Percentiles rank a stretch among this genome's conserved stretches.
These are phyloP conservation scores for Crioceris asparagi DNA, from an alignment of 2,888 invertebrate species.

Conservation along the genomic window DNA sequence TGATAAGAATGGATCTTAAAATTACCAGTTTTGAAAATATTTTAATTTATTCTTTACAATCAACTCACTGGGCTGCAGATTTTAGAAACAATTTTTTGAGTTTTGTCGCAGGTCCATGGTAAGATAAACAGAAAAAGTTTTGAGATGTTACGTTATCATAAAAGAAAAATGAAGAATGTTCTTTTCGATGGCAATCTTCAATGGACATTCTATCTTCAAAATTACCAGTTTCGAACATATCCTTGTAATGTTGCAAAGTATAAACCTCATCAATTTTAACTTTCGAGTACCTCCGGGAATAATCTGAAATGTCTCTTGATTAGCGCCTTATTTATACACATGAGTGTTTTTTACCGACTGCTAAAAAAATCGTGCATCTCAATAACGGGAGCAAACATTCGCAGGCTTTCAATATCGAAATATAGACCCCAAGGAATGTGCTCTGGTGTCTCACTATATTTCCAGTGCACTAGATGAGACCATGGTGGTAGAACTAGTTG, in stretches of 20 bases:
- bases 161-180: constrained; percentile 57
- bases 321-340: neutral
- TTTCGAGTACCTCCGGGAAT: constrained; percentile 29
- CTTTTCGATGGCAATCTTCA: constrained; percentile 41
- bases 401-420: constrained; percentile 73
- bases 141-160: constrained; percentile 56
- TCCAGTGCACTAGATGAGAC: constrained; percentile 86
- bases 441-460: constrained; percentile 43
- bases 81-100: constrained; percentile 50
- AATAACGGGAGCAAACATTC: constrained; percentile 69
- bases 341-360: constrained; percentile 37
- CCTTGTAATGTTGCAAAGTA: constrained; percentile 72
- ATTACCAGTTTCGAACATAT: constrained; percentile 70
- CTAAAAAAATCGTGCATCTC: constrained; percentile 74
- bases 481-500: constrained; percentile 84
- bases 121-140: constrained; percentile 64
- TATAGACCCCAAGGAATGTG: constrained; percentile 72
- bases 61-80: constrained; percentile 37
- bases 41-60: too few relatives aligned
- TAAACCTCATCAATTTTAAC: constrained; percentile 63
- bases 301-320: constrained; percentile 34
- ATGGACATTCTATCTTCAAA: constrained; percentile 77
- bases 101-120: constrained; percentile 66
- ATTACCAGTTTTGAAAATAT: constrained; percentile 2
- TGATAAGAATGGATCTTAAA: constrained; percentile 52